These are phyloP conservation scores for Edolisoma coerulescens DNA, from an alignment of 2,113 vertebrate genomes.

Conservation along the genomic window DNA sequence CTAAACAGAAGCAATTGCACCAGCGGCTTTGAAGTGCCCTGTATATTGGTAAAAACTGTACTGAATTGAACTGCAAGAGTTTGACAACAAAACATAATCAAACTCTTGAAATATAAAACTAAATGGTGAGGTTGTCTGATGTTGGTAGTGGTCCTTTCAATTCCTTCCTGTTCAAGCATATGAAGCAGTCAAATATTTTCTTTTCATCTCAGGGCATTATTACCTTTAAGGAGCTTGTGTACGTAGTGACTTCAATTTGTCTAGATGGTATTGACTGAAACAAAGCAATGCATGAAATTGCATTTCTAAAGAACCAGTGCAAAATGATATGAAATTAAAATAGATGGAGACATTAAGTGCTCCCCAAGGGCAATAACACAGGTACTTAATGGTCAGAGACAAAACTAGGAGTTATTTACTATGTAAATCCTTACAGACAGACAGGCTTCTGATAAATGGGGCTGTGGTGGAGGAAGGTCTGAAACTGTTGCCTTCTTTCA, in stretches of 20 bases:
- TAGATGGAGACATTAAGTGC: slow-evolving; percentile 39
- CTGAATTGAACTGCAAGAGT: neutral
- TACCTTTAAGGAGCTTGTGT: slow-evolving; percentile 36
- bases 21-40: neutral
- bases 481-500: neutral
- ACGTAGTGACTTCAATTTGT: slow-evolving; percentile 15
- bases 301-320: slow-evolving; percentile 51
- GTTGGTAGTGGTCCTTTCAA: neutral
- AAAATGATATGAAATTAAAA: slow-evolving; percentile 64
- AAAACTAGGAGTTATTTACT: slow-evolving; percentile 32
- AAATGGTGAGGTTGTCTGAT: neutral
- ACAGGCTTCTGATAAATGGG: neutral
- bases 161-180: neutral
- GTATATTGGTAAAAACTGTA: neutral
- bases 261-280: slow-evolving; percentile 55
- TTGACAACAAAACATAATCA: neutral
- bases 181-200: slow-evolving; percentile 22
- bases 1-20: slow-evolving; percentile 8
- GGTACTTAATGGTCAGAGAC: slow-evolving; percentile 33
- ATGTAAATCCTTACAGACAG: neutral
- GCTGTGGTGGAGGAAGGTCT: neutral
- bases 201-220: slow-evolving; percentile 10
- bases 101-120: neutral
- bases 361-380: slow-evolving; percentile 31
- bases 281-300: slow-evolving; percentile 44